Evolutionary conservation across 53 echinoderm and acorn worm species (phyloP), one percentile per base, ranked within the genome.

Genomic region (Holothuria scabra): DNA sequence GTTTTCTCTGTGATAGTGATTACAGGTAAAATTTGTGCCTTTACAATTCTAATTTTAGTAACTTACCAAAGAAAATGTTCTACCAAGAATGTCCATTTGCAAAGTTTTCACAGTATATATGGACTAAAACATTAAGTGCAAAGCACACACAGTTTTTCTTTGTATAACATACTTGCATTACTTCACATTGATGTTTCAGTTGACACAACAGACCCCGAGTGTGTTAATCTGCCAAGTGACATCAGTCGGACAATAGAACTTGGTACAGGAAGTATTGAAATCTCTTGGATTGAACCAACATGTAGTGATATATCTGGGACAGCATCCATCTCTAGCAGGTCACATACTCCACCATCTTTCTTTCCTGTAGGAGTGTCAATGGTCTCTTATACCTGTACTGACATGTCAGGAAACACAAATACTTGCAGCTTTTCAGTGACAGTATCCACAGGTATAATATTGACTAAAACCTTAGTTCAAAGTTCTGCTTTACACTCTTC

Each of bases 1-100:
- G 23, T 67, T 14, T 93, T 93, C 61, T 79, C 76, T 55, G 91
- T 93, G 31, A 85, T 79, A n/a, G 66, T 90, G 26, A 85, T 86
- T 16, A 34, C 65, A 68, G 80, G 93, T 93, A 74, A 74, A 19
- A 24, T 10, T 21, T 6, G 6, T 4, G 35, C 6, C 35, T 35
- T 35, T 35, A 3, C 3, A n/a, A n/a, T n/a, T n/a, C n/a, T n/a
- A n/a, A n/a, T n/a, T n/a, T n/a, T n/a, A n/a, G n/a, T n/a, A n/a
- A n/a, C n/a, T n/a, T n/a, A n/a, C n/a, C n/a, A 12, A 57, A 20
- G 12, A 12, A 57, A 57, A 14, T 57, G 20, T 20, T n/a, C 12
- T 57, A 57, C 20, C 58, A 14, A 57, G 12, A 12, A 57, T 14
- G n/a, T n/a, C n/a, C n/a, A n/a, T n/a, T n/a, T n/a, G n/a, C n/a